Evolutionary conservation across 2,888 invertebrate species (phyloP), one percentile per base, ranked within the genome.

Genomic region (Amphiduros pacificus): DNA sequence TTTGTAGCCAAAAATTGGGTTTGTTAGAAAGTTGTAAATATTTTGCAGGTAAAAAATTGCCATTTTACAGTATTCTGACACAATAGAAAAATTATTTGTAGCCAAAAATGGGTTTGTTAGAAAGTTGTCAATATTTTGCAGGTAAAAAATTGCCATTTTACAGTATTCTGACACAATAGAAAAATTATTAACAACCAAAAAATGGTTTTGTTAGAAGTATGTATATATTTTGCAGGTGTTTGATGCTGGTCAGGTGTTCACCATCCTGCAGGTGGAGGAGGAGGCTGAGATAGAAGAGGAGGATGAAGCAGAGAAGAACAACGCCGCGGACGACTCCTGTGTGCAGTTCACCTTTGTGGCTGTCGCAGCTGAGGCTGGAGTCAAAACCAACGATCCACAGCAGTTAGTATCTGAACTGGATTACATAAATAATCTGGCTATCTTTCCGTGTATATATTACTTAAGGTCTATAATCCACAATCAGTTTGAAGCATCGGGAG

Each of bases 161-260:
- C n/a, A n/a, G n/a, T n/a, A n/a, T n/a, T n/a, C n/a, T n/a, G n/a
- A n/a, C n/a, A n/a, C n/a, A n/a, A n/a, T n/a, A 14, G 11, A 14
- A 9, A 36, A 14, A 36, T 36, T 36, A 9, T 14, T 9, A 9
- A 14, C 36, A 36, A 36, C 36, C 36, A 36, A 14, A 14, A n/a
- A n/a, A n/a, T n/a, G n/a, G n/a, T n/a, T n/a, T n/a, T n/a, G n/a
- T n/a, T n/a, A n/a, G n/a, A 24, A 40, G 29, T 24, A 27, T 29
- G 50, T 60, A 50, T 51, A 55, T 59, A 27, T 51, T 36, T 36
- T 61, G 28, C 70, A 87, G 76, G 83, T 83, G 0, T 92, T 92
- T 77, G 92, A 94, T 84, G 89, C 91, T 6, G 91, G 91, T 3
- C 80, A 85, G 44, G 82, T 84, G 0, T 89, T 93, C 78, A 87